Percentiles rank a stretch among this genome's conserved stretches.
Evolutionary conservation across 2,113 vertebrate species (phyloP).

Genomic region (Pongo abelii): DNA sequence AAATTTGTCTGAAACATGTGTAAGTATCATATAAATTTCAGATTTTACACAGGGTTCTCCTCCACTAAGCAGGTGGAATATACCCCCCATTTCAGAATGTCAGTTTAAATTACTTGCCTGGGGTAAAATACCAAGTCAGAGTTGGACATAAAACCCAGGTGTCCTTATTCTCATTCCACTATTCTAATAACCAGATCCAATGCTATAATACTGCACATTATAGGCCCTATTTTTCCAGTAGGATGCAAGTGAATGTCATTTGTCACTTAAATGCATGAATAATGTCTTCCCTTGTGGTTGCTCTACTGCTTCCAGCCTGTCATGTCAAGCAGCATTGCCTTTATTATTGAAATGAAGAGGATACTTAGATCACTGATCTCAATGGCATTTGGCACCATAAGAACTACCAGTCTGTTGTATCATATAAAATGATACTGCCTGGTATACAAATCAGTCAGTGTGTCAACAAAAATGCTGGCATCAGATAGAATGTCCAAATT

Average conservation of each 20-base stretch:
- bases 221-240: not conserved
- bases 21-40: constrained; percentile 62
- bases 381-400: constrained; percentile 23
- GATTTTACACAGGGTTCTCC: constrained; percentile 25
- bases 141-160: constrained; percentile 39
- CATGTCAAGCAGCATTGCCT: constrained; percentile 51
- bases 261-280: constrained; percentile 53
- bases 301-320: constrained; percentile 32
- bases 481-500: not conserved
- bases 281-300: not conserved
- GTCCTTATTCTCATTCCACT: not conserved
- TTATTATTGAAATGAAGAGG: constrained; percentile 70
- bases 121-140: not conserved
- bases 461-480: not conserved
- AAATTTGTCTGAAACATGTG: constrained; percentile 64
- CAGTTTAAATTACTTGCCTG: not conserved
- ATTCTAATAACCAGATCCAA: not conserved
- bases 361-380: constrained; percentile 63
- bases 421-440: not conserved
- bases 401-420: not conserved
- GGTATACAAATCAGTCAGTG: not conserved
- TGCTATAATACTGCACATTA: not conserved
- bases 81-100: not conserved
- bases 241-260: not conserved
- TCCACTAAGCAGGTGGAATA: constrained; percentile 42